Evolutionary conservation across 2,113 vertebrate species (phyloP).

Genomic region (Andinoacara biseriatus): DNA sequence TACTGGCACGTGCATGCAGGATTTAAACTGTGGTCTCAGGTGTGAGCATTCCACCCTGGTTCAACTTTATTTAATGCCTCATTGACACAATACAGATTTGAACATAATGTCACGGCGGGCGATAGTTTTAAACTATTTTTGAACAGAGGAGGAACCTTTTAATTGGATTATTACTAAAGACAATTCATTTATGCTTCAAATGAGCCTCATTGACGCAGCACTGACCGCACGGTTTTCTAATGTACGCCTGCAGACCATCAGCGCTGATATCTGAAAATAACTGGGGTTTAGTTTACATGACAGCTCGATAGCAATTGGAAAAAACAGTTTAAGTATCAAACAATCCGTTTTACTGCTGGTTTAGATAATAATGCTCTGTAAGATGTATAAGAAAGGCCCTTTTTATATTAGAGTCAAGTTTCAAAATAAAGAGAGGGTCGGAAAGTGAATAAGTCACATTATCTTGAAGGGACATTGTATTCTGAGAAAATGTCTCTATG

Average conservation of each 20-base stretch:
- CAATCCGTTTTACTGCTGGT: background rate
- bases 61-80: too few relatives aligned
- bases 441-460: background rate
- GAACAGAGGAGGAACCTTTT: too few relatives aligned
- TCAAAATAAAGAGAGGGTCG: too few relatives aligned
- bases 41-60: too few relatives aligned
- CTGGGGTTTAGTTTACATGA: background rate
- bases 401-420: background rate
- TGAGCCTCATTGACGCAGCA: too few relatives aligned
- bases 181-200: too few relatives aligned
- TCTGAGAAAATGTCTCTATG: background rate
- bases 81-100: too few relatives aligned
- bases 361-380: background rate
- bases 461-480: background rate
- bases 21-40: too few relatives aligned
- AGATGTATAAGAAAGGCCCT: background rate
- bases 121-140: too few relatives aligned
- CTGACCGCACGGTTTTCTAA: background rate
- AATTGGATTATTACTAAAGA: too few relatives aligned
- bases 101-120: too few relatives aligned
- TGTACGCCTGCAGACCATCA: background rate
- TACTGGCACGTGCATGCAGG: too few relatives aligned
- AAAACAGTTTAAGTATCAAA: background rate
- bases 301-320: background rate
- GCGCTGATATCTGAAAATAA: background rate